phyloP scores from a whole-genome alignment of 1,140 invertebrate genomes.

The Zelostemma sp. region DNA sequence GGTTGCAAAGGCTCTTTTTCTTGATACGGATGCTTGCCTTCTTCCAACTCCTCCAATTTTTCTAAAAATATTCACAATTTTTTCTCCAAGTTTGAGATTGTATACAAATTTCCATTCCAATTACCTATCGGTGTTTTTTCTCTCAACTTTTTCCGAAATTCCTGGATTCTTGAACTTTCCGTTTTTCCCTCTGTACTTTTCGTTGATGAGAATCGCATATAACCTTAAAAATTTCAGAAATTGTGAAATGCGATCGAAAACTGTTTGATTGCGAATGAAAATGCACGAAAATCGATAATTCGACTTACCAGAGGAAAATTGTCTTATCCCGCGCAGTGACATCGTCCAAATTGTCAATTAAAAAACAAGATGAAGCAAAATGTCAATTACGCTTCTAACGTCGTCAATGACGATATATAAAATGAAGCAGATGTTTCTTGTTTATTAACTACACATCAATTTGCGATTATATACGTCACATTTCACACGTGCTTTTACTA shows the following conservation, averaged over 20 bases:
- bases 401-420: too few relatives aligned
- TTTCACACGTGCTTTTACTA: too few relatives aligned
- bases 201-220: constrained; percentile 42
- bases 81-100: background rate
- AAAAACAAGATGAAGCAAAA: too few relatives aligned
- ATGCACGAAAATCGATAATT: background rate
- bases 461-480: too few relatives aligned
- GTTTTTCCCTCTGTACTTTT: constrained; percentile 32
- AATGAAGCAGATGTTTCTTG: too few relatives aligned
- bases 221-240: constrained; percentile 26
- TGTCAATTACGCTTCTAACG: too few relatives aligned
- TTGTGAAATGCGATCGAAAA: background rate
- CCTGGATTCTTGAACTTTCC: constrained; percentile 59
- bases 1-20: constrained; percentile 88
- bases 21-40: constrained; percentile 80
- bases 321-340: background rate
- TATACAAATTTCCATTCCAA: background rate
- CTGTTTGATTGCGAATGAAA: background rate
- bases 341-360: background rate
- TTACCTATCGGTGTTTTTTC: constrained; percentile 65
- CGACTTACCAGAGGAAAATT: background rate
- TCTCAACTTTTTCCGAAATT: constrained; percentile 66
- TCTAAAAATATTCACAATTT: constrained; percentile 61
- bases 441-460: too few relatives aligned
- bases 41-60: constrained; percentile 77